phyloP scores from a whole-genome alignment of 2,888 invertebrate genomes.

The Diadegma fenestrale region DNA sequence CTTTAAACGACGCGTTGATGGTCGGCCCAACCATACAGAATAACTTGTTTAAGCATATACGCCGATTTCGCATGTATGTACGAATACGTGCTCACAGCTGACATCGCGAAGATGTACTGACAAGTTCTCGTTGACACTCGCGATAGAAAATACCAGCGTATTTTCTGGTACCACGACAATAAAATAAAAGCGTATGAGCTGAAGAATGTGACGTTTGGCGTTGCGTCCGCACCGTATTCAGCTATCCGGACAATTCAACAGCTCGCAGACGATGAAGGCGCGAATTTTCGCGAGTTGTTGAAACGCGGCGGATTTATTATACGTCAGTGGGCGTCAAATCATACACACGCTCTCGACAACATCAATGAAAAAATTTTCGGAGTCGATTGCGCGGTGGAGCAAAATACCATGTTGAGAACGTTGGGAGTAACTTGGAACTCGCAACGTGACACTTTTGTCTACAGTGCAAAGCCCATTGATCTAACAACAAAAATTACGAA shows the following conservation, averaged over 20 bases:
- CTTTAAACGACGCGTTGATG: conserved; percentile 40
- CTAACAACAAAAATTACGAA: conserved; percentile 35
- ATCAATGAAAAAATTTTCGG: conserved; percentile 26
- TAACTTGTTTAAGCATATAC: conserved; percentile 29
- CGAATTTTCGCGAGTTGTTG: conserved; percentile 68
- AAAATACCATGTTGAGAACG: conserved; percentile 38
- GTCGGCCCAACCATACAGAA: conserved; percentile 49
- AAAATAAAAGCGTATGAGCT: conserved; percentile 34
- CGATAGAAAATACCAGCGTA: conserved; percentile 57
- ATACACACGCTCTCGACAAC: conserved; percentile 17
- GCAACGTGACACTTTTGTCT: conserved; percentile 49
- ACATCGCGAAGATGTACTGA: conserved; percentile 62
- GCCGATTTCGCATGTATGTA: conserved; percentile 40
- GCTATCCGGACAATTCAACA: conserved; percentile 71
- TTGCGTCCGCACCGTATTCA: conserved; percentile 69
- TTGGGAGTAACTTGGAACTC: conserved; percentile 59
- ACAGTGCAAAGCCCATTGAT: conserved; percentile 19
- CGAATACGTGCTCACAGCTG: conserved; percentile 42
- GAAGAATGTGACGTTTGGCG: conserved; percentile 64
- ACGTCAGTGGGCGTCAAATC: conserved; percentile 72
- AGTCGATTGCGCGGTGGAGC: conserved; percentile 34
- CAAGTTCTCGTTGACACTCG: conserved; percentile 51
- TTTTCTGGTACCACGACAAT: conserved; percentile 55
- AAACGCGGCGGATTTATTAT: conserved; percentile 69
- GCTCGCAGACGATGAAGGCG: conserved; percentile 66